These are phyloP conservation scores for Engystomops pustulosus DNA, from an alignment of 2,113 vertebrate genomes.

Conservation along the genomic window DNA sequence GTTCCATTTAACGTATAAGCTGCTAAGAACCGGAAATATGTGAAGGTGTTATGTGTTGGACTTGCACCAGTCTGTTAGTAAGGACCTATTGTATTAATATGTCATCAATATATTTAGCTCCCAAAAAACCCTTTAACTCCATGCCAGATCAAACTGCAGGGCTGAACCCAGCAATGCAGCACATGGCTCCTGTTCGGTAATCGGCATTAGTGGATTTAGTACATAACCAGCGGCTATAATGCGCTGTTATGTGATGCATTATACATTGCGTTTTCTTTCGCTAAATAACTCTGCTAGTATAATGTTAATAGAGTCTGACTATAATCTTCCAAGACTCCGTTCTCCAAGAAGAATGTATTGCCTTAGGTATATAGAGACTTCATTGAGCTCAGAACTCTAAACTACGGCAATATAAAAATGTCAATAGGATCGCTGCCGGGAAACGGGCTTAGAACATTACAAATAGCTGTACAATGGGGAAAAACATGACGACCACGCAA, in stretches of 20 bases:
- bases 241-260: conserved; percentile 26
- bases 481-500: not conserved
- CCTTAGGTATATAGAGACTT: conserved; percentile 36
- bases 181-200: conserved; percentile 22
- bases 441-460: not conserved
- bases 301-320: conserved; percentile 41
- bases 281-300: conserved; percentile 39
- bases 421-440: conserved; percentile 26
- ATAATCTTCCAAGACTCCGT: conserved; percentile 36
- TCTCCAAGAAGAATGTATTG: conserved; percentile 44
- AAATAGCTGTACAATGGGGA: not conserved
- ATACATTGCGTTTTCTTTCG: conserved; percentile 37
- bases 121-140: no score
- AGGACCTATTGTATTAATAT: no score
- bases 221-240: conserved; percentile 40
- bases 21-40: no score
- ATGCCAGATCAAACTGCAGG: no score
- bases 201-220: not conserved
- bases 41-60: no score
- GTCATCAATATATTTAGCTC: no score
- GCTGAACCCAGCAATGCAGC: not conserved
- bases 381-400: conserved; percentile 19
- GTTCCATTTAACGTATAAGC: no score
- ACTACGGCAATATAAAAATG: conserved; percentile 35
- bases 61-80: no score